Base-by-base conservation (phyloP, 2,797 vertebrate species). In the Diglossa cyanea region DNA sequence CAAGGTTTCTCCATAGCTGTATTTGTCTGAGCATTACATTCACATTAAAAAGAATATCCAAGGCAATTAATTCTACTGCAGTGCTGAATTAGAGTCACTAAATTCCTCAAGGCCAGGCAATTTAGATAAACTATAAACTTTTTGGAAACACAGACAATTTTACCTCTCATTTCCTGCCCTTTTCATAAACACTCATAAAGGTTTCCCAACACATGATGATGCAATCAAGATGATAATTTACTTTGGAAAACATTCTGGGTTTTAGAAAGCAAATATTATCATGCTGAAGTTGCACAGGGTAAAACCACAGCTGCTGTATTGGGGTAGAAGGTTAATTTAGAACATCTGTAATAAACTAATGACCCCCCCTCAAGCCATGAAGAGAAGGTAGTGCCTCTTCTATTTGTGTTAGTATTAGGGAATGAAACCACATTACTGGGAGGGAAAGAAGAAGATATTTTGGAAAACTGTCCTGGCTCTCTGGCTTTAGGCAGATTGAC, bases 101-200 rank as follows among this genome's bases (percentile, higher is more conserved):
- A 93, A 47, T 24, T 95, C 62, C 76, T 84, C 23, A 72, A 65
- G 80, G 58, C 37, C 73, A 71, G 58, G 86, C 94, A 93, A 95
- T 92, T 93, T 92, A 92, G 58, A 94, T 44, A 37, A 89, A 74
- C 33, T 24, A 39, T 92, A 95, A 93, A 93, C 74, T 86, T 90
- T 60, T 48, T 58, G 37, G 45, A 92, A 93, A 53, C 9, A 48
- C 18, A 28, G 75, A 66, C 7, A 6, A 19, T 79, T 84, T 81
- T 88, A 81, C 66, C 30, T 95, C 79, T 75, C 58, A 78, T 90
- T 96, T 96, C 93, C 93, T 84, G 85, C 21, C 68, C 31, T 51
- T 90, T 88, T 54, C 28, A 58, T 90, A 95, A 96, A 83, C 79
- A 86, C 3, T 70, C 25, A 44, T 30, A 55, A 78, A 88, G 13